Conservation (phyloP, 2,797 vertebrate species). For the Pelochelys cantorii region DNA sequence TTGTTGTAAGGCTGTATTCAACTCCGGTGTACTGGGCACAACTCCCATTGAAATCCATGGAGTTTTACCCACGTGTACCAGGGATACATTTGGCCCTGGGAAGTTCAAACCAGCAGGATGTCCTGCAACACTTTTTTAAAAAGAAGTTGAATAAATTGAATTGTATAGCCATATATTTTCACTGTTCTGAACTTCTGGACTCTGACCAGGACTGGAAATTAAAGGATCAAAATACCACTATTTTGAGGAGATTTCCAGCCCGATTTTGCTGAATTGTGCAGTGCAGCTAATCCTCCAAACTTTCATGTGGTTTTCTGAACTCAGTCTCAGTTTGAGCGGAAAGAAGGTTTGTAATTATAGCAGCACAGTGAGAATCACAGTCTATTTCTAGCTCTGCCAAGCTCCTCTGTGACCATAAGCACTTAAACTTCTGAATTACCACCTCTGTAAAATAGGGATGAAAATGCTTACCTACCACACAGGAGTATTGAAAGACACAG, state of each 20-base stretch:
- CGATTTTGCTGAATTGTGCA: neutral
- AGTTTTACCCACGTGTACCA: neutral
- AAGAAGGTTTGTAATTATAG: neutral
- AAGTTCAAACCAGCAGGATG: neutral
- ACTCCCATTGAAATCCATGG: neutral
- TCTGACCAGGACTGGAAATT: neutral
- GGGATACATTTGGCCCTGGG: neutral
- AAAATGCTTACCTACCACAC: neutral
- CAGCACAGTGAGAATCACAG: neutral
- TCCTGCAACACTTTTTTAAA: neutral
- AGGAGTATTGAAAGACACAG: constrained; percentile 6
- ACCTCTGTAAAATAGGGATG: neutral
- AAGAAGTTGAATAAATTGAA: neutral
- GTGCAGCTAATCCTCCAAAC: neutral
- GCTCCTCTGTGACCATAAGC: neutral
- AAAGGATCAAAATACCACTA: neutral
- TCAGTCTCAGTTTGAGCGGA: neutral
- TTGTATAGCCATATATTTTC: neutral
- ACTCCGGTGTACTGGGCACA: neutral
- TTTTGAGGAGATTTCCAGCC: neutral
- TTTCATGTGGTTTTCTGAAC: neutral
- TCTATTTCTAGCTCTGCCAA: constrained; percentile 1
- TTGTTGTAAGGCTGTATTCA: neutral
- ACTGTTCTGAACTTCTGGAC: neutral
- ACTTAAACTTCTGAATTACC: constrained; percentile 17